These are phyloP conservation scores for Podarcis muralis DNA, from an alignment of 2,113 vertebrate genomes.

Conservation along the genomic window DNA sequence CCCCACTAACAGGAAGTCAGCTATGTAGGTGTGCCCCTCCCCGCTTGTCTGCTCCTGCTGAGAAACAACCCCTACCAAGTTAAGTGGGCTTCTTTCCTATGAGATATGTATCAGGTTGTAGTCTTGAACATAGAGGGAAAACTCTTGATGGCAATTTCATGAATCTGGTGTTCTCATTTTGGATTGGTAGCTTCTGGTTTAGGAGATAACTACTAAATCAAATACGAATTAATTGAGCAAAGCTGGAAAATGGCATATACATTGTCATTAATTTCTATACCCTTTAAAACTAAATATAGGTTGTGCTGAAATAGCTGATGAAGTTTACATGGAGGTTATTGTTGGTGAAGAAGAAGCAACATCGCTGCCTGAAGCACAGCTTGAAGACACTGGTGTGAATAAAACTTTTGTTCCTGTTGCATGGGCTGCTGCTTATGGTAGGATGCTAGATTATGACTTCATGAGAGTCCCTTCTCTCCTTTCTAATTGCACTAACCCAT, in stretches of 20 bases:
- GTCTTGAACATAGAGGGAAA: not conserved
- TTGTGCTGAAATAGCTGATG: conserved; percentile 88
- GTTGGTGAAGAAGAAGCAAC: conserved; percentile 85
- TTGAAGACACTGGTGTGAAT: conserved; percentile 81
- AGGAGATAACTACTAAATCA: not conserved
- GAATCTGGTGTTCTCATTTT: not conserved
- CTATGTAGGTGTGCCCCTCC: too few relatives aligned
- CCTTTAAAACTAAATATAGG: conserved; percentile 73
- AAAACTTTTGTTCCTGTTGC: conserved; percentile 87
- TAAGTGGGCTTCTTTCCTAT: not conserved
- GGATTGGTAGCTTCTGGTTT: not conserved
- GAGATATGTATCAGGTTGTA: not conserved
- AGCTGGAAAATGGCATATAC: not conserved
- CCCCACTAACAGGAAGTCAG: too few relatives aligned
- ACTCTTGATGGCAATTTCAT: not conserved
- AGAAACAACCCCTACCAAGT: not conserved
- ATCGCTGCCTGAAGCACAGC: conserved; percentile 77
- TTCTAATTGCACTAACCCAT: not conserved
- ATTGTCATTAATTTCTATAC: conserved; percentile 35
- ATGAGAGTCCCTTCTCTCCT: not conserved
- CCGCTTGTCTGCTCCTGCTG: not conserved
- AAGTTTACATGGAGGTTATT: conserved; percentile 90
- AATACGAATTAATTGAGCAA: not conserved
- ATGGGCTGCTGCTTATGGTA: conserved; percentile 88
- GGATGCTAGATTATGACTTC: conserved; percentile 47